Evolutionary conservation across 2,113 vertebrate species (phyloP), one percentile per base, ranked within the genome.

Genomic region (Potamarius usumacintae): DNA sequence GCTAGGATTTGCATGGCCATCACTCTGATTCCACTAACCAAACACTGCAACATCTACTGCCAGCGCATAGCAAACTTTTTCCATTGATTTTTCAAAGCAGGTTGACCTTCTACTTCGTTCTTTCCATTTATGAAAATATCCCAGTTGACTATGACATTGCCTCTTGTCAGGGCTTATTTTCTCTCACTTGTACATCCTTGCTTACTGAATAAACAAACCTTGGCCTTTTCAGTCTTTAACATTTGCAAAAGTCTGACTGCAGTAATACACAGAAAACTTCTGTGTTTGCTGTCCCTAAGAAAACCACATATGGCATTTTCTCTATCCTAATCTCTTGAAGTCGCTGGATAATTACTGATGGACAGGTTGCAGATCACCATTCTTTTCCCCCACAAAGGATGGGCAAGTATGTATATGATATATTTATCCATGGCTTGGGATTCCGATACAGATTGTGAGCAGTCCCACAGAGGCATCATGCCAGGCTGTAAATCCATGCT

Each of bases 401-500:
- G 14, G 50, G 25, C 7, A 79, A 79, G 50, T 79, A 79, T 4
- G 2, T 79, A 14, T 7, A 55, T 79, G 17, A 55, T 17, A 55
- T 53, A 27, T 55, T n/a, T 55, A 55, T 30, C 76, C 14, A 53
- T 79, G 14, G 52, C 25, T 55, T 53, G n/a, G n/a, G n/a, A 79
- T 55, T 79, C 52, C 17, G 76, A 27, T 55, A 53, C 50, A 27
- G 12, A 27, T 55, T 79, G 25, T 79, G 52, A 5, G 76, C 76
- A 55, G 52, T 79, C n/a, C 55, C 2, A 27, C 50, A 55, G 50
- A 27, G 50, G 52, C 76, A 57, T n/a, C 17, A n/a, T 55, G 52
- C 52, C 76, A 79, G 27, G 25, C 76, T 79, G 12, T 79, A 79
- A 55, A 55, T 79, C 50, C 25, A 79, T 55, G 52, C 76, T 79